Evolutionary conservation across 2,797 vertebrate genomes (phyloP).

Genomic region (Myotis myotis): DNA sequence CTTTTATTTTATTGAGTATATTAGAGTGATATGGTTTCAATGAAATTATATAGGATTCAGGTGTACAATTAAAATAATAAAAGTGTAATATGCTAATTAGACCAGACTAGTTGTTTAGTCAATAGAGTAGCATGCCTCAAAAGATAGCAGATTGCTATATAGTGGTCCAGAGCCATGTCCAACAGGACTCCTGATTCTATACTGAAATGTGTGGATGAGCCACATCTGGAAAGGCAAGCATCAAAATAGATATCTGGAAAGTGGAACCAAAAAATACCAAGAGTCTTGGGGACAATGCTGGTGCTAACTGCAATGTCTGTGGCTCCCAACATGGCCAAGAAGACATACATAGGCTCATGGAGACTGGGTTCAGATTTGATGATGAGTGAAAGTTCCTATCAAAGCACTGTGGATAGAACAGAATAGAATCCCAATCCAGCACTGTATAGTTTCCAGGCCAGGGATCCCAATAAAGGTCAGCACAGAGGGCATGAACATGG

Average conservation of each 20-base stretch:
- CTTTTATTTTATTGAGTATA: neutral
- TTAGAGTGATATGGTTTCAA: neutral
- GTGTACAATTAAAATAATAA: neutral
- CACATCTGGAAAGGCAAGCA: slow-evolving; percentile 83
- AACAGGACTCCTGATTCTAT: slow-evolving; percentile 56
- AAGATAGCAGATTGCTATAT: slow-evolving; percentile 61
- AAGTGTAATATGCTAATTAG: too few species aligned
- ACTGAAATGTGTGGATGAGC: slow-evolving; percentile 71
- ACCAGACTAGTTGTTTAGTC: neutral
- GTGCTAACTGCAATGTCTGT: slow-evolving; percentile 81
- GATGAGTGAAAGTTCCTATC: slow-evolving; percentile 46
- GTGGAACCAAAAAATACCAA: slow-evolving; percentile 48
- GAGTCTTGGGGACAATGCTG: slow-evolving; percentile 73
- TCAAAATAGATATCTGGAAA: slow-evolving; percentile 41
- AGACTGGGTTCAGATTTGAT: slow-evolving; percentile 60
- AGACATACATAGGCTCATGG: slow-evolving; percentile 51
- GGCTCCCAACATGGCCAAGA: slow-evolving; percentile 60
- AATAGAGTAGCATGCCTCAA: slow-evolving; percentile 39
- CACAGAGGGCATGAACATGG: neutral
- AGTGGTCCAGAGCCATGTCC: slow-evolving; percentile 82
- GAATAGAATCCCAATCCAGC: slow-evolving; percentile 63
- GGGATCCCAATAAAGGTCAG: slow-evolving; percentile 24
- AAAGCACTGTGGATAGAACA: slow-evolving; percentile 27
- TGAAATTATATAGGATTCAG: neutral
- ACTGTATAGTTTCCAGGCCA: slow-evolving; percentile 5